Percentiles rank a stretch among this genome's conserved stretches.
Conservation (phyloP, 30 jellyfish, hydroid and myxozoan genomes). For the Turritopsis dohrnii region DNA sequence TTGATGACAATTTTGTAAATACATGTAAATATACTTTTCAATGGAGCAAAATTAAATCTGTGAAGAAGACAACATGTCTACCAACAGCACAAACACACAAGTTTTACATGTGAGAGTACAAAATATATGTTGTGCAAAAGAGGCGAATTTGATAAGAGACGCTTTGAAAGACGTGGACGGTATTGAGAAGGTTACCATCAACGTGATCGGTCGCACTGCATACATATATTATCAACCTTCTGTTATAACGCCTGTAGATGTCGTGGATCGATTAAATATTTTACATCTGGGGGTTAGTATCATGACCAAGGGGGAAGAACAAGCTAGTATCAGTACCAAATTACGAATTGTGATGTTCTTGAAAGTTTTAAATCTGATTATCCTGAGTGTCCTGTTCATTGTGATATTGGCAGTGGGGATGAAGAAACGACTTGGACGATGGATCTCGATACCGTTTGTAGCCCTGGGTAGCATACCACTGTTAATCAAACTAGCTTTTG, state of each 20-base stretch:
- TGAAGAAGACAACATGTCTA: not conserved
- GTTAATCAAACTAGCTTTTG: constrained; percentile 38
- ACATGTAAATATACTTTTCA: no score
- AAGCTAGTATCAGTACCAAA: constrained; percentile 18
- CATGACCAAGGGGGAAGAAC: constrained; percentile 57
- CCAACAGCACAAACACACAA: not conserved
- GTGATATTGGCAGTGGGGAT: constrained; percentile 41
- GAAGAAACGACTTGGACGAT: constrained; percentile 19
- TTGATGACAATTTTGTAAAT: no score
- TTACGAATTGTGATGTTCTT: not conserved
- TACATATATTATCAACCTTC: constrained; percentile 43
- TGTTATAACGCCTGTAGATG: constrained; percentile 30
- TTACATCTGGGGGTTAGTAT: constrained; percentile 75
- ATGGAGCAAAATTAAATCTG: no score
- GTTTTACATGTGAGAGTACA: constrained; percentile 54
- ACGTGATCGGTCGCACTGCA: constrained; percentile 70
- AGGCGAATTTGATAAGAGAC: constrained; percentile 53
- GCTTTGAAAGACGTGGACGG: constrained; percentile 53
- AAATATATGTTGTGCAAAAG: constrained; percentile 88
- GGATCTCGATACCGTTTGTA: constrained; percentile 57
- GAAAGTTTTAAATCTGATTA: not conserved
- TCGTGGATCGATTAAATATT: constrained; percentile 40
- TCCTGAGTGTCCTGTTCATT: constrained; percentile 31
- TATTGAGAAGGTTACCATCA: constrained; percentile 46
- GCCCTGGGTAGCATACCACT: constrained; percentile 56